Evolutionary conservation across 2,113 vertebrate species (phyloP).

Genomic region (Arenaria interpres): DNA sequence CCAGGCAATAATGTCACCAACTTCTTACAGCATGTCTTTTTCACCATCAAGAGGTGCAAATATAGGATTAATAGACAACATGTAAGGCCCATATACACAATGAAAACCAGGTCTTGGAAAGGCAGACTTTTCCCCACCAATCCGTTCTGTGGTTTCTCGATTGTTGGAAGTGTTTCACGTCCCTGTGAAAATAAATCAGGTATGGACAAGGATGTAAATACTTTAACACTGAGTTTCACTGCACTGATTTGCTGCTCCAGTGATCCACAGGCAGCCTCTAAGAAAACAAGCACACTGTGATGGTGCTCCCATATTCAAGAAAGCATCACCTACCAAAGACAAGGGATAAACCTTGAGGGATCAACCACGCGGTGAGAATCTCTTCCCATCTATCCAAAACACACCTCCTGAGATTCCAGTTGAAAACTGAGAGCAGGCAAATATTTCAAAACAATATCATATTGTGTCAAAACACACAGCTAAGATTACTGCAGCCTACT

Average conservation of each 20-base stretch:
- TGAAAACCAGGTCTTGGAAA: neutral
- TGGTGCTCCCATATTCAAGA: neutral
- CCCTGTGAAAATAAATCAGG: neutral
- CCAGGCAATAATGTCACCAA: neutral
- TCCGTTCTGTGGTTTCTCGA: neutral
- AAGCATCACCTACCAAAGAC: neutral
- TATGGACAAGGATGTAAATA: neutral
- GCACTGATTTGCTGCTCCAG: neutral
- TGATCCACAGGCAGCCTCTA: neutral
- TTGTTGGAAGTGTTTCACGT: neutral
- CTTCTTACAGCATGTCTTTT: neutral
- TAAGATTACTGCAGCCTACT: neutral
- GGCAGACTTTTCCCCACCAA: neutral
- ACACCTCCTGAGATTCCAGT: neutral
- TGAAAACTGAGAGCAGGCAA: neutral
- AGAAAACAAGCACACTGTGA: neutral
- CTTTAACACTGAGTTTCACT: neutral
- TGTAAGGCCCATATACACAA: neutral
- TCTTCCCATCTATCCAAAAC: neutral
- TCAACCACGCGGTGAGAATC: accelerated
- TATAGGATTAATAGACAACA: accelerated
- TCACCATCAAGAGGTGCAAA: neutral
- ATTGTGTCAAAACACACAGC: neutral
- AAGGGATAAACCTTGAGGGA: neutral
- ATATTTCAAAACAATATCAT: neutral